A percentile compares a stretch with the other conserved stretches of the same genome.
Evolutionary conservation across 2,888 invertebrate species (phyloP).

Genomic region (Hylaea fasciaria): DNA sequence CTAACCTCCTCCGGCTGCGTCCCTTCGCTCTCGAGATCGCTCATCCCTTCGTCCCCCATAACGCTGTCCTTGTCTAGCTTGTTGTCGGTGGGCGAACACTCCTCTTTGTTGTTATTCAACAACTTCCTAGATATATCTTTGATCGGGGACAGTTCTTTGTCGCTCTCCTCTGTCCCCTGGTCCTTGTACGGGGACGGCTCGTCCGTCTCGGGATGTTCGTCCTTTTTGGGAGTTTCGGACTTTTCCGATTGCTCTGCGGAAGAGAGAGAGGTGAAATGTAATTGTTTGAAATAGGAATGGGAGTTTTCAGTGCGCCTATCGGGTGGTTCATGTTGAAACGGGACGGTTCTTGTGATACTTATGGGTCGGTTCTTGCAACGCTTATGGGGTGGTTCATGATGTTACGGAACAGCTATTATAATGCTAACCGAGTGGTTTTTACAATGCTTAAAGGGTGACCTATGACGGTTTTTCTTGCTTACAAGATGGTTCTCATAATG

Average conservation of each 20-base stretch:
- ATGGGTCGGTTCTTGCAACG: no score
- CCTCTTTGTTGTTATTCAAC: constrained; percentile 79
- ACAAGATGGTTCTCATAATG: no score
- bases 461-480: no score
- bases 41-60: constrained; percentile 87
- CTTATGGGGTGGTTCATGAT: no score
- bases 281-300: no score
- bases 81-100: constrained; percentile 74
- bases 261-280: no score
- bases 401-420: no score
- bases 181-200: constrained; percentile 59
- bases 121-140: constrained; percentile 47
- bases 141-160: constrained; percentile 62
- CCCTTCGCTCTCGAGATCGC: constrained; percentile 94
- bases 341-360: no score
- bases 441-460: no score
- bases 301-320: no score
- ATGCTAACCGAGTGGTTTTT: no score
- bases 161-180: constrained; percentile 51
- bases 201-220: constrained; percentile 57
- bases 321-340: no score
- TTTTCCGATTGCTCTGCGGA: constrained; percentile 59
- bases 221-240: constrained; percentile 66
- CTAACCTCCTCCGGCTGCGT: constrained; percentile 93
- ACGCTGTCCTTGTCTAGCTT: constrained; percentile 86